These are phyloP conservation scores for Montipora efflorescens DNA, from an alignment of 64 coral and sea anemone genomes.

Conservation along the genomic window DNA sequence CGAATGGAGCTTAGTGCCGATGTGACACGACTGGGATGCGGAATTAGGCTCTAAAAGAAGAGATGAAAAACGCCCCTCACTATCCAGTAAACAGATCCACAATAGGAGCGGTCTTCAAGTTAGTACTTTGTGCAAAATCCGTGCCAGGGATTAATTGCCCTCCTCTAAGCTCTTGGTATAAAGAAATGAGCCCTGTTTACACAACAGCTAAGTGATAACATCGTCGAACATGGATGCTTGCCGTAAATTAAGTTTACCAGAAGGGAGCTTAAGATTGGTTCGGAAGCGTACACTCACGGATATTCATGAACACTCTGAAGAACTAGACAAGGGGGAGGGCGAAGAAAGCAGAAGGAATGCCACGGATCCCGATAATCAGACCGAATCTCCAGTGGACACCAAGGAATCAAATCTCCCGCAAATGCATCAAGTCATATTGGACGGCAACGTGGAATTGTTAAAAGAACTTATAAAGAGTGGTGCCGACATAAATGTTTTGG, in stretches of 20 bases:
- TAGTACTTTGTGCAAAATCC: neutral
- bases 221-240: neutral
- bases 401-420: slow-evolving; percentile 11
- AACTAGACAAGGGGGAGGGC: neutral
- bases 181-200: slow-evolving; percentile 6
- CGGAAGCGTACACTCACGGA: neutral
- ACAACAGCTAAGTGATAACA: neutral
- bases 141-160: neutral
- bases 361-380: neutral
- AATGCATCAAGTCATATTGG: slow-evolving; percentile 80
- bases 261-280: slow-evolving; percentile 12
- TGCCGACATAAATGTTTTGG: slow-evolving; percentile 85
- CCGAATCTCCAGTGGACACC: slow-evolving; percentile 1
- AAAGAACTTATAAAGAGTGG: slow-evolving; percentile 70
- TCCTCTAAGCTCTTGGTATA: neutral
- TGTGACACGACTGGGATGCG: too few relatives aligned
- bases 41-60: too few relatives aligned
- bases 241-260: slow-evolving; percentile 11
- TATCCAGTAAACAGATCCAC: neutral
- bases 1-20: too few relatives aligned
- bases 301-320: neutral
- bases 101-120: too few relatives aligned
- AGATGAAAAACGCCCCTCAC: neutral
- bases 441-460: slow-evolving; percentile 67
- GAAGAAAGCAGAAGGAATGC: neutral